Evolutionary conservation across 2,888 invertebrate species (phyloP), one percentile per base, ranked within the genome.

Genomic region (Temnothorax ravouxi): DNA sequence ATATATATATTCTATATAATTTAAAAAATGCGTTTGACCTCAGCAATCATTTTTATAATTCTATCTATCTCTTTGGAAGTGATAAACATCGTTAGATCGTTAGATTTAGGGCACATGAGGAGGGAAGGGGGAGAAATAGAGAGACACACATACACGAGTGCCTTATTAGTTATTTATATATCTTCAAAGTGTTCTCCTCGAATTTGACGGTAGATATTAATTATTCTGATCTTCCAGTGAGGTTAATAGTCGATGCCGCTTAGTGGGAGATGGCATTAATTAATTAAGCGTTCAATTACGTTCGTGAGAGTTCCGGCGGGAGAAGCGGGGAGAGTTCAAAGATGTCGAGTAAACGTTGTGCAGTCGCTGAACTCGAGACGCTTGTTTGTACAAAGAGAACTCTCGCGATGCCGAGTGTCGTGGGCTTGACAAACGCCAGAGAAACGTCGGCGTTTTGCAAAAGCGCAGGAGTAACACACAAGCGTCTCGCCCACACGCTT

Each of bases 271-370:
- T 9, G 61, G 29, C 29, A 61, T 59, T 72, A 74, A 79, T 77
- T 62, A 81, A 64, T 77, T 81, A 81, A 81, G 29, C 80, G 52
- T 83, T 56, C 83, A 80, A 80, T 80, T 80, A 80, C 83, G 5
- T 13, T 38, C 67, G 50, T n/a, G 47, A 59, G 62, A 56, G 50
- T 67, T 59, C 9, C 41, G 54, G 25, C 41, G 54, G 25, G 34
- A 50, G 50, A 67, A 8, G 15, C 52, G 64, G 21, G 64, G 66
- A 66, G 47, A 67, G 47, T 67, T 67, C 81, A 83, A 83, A 80
- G 83, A 81, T 76, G 67, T 38, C 64, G 83, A 41, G 64, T 34
- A 64, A 44, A 83, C 83, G 56, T 83, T 79, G 56, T 44, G 54
- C 54, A 44, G 75, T 34, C 64, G 29, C 75, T 61, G 29, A 38